These are phyloP conservation scores for Sericinus montela DNA, from an alignment of 2,888 invertebrate species.

Conservation along the genomic window DNA sequence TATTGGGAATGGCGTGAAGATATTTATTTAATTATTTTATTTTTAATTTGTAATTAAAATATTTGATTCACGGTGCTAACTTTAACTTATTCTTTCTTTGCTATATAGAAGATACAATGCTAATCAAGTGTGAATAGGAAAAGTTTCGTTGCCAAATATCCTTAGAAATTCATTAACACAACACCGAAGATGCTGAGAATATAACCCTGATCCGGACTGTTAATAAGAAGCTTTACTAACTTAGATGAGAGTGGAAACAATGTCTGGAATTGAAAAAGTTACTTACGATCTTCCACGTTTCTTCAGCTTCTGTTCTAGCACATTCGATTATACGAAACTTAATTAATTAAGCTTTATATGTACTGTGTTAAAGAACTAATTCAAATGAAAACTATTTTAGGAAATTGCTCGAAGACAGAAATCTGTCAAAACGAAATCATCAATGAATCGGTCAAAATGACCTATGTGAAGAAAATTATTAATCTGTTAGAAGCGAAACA, in stretches of 20 bases:
- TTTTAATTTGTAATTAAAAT: too few relatives aligned
- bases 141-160: conserved; percentile 5
- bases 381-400: too few relatives aligned
- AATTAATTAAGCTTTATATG: not conserved
- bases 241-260: conserved; percentile 4
- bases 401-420: too few relatives aligned
- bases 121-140: not conserved
- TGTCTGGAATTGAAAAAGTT: conserved; percentile 17
- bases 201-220: conserved; percentile 7
- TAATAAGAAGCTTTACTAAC: conserved; percentile 13
- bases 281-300: not conserved
- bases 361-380: too few relatives aligned
- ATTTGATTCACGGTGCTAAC: too few relatives aligned
- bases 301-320: not conserved
- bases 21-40: too few relatives aligned
- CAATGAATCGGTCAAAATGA: too few relatives aligned
- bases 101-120: not conserved
- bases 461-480: too few relatives aligned
- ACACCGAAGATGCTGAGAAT: not conserved
- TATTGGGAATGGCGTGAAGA: too few relatives aligned
- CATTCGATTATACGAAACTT: not conserved
- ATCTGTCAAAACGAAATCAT: too few relatives aligned
- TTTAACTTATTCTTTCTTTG: not conserved
- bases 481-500: too few relatives aligned
- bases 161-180: conserved; percentile 10